These are phyloP conservation scores for Vidua macroura DNA, from an alignment of 2,113 vertebrate genomes.

Conservation along the genomic window DNA sequence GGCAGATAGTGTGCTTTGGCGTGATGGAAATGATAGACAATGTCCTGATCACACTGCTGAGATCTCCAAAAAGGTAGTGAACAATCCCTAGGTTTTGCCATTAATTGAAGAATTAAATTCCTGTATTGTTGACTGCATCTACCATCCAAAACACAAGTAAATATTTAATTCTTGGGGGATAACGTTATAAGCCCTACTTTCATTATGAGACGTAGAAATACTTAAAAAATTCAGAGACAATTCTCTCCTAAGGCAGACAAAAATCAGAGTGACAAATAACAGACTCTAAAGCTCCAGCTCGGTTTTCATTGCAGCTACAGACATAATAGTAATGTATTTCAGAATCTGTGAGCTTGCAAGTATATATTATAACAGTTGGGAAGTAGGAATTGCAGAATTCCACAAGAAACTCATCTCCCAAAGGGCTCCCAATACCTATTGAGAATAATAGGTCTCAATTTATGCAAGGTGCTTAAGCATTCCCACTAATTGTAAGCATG, in stretches of 20 bases:
- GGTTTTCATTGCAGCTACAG: neutral
- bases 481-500: neutral
- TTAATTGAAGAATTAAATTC: neutral
- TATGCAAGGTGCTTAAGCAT: constrained; percentile 3
- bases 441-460: neutral
- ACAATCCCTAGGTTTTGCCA: neutral
- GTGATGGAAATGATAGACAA: constrained; percentile 1
- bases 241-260: neutral
- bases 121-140: neutral
- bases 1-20: neutral
- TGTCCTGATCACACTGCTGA: neutral
- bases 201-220: neutral
- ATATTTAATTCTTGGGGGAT: neutral
- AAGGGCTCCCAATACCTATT: neutral
- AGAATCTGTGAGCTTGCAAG: neutral
- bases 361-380: neutral
- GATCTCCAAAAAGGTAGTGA: neutral
- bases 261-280: neutral
- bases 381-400: neutral
- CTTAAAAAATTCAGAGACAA: neutral
- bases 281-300: neutral
- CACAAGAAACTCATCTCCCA: neutral
- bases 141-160: neutral
- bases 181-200: neutral
- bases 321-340: neutral